Evolutionary conservation across 2,888 invertebrate genomes (phyloP).

Genomic region (Epinotia brunnichana): DNA sequence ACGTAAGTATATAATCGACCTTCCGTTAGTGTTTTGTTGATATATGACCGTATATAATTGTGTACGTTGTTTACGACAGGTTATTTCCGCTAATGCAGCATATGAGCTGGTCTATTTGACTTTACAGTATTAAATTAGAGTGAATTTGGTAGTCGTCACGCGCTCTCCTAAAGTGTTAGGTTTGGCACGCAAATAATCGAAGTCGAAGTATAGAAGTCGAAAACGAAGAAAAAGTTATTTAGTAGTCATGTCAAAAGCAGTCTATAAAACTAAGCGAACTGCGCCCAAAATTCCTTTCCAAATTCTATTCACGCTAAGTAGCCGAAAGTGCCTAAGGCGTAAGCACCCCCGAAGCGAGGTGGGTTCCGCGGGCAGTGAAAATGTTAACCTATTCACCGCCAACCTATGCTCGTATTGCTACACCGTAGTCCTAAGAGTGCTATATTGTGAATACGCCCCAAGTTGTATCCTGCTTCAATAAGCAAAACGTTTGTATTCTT

Average conservation of each 20-base stretch:
- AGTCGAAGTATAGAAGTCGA: not conserved
- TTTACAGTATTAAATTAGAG: not conserved
- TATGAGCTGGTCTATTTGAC: not conserved
- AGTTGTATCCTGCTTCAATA: not conserved
- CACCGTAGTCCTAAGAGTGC: too few relatives aligned
- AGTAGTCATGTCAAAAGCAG: too few relatives aligned
- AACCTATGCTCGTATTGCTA: too few relatives aligned
- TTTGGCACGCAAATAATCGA: not conserved
- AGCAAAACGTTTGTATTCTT: not conserved
- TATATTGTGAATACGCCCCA: not conserved
- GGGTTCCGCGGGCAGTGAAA: too few relatives aligned
- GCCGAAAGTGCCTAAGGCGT: too few relatives aligned
- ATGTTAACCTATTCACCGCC: too few relatives aligned
- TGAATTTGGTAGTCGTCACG: not conserved
- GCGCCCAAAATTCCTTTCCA: too few relatives aligned
- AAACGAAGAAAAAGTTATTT: too few relatives aligned
- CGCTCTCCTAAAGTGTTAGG: not conserved
- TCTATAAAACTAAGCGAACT: too few relatives aligned
- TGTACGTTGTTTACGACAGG: conserved; percentile 1
- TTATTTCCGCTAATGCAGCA: conserved; percentile 9
- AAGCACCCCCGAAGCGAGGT: too few relatives aligned
- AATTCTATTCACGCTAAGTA: too few relatives aligned
- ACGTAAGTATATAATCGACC: not conserved
- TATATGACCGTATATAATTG: not conserved
- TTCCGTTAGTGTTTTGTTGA: not conserved